Evolutionary conservation across 2,113 vertebrate species (phyloP).

Genomic region (Agelaius phoeniceus): DNA sequence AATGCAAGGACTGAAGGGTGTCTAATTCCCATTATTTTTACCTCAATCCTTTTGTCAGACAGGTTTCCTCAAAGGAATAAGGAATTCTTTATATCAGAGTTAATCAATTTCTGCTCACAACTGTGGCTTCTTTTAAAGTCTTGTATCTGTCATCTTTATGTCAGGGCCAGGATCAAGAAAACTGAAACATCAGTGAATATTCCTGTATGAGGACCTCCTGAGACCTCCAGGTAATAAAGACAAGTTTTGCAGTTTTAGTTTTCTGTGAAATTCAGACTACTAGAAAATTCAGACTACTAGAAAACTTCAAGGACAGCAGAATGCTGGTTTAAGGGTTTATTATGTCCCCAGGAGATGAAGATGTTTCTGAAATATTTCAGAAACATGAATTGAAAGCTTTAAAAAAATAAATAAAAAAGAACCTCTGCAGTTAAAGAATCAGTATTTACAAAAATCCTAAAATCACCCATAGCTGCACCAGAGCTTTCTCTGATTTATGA

Average conservation of each 20-base stretch:
- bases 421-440: not conserved
- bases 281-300: not conserved
- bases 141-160: not conserved
- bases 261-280: not conserved
- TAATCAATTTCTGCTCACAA: not conserved
- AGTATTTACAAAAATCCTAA: not conserved
- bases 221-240: conserved; percentile 3
- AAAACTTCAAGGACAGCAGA: not conserved
- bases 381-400: not conserved
- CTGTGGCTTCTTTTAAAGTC: not conserved
- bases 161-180: not conserved
- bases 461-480: not conserved
- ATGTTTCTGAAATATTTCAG: not conserved
- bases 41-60: not conserved
- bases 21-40: not conserved
- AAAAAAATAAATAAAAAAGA: not conserved
- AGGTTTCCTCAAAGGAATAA: not conserved
- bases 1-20: not conserved
- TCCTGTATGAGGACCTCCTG: not conserved
- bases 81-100: not conserved
- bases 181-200: not conserved
- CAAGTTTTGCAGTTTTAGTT: not conserved
- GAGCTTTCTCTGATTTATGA: not conserved
- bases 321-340: not conserved
- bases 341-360: not conserved